Conservation (phyloP, 2,797 vertebrate genomes). For the Oreochromis mossambicus region DNA sequence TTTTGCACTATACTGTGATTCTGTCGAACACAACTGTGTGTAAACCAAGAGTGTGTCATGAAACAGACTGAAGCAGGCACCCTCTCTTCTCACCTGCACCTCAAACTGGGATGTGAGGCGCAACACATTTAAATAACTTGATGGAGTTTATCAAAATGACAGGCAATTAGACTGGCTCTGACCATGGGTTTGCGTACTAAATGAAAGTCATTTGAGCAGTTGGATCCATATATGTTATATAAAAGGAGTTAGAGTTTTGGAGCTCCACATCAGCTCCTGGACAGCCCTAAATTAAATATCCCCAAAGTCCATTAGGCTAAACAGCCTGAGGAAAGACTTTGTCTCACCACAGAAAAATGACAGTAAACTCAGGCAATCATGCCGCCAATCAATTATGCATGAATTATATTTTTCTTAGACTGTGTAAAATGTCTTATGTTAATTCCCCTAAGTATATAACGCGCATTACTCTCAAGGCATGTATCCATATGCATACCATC, state of each 20-base stretch:
- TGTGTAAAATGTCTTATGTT: conserved; percentile 73
- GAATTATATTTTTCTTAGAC: conserved; percentile 77
- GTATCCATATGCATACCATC: conserved; percentile 23
- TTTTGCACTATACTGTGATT: neutral
- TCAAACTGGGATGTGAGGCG: conserved; percentile 50
- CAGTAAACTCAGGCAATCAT: conserved; percentile 80
- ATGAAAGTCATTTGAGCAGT: conserved; percentile 69
- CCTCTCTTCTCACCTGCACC: conserved; percentile 30
- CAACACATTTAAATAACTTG: conserved; percentile 72
- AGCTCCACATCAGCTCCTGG: conserved; percentile 61
- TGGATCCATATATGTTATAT: conserved; percentile 58
- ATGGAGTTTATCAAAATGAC: conserved; percentile 77
- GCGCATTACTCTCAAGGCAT: conserved; percentile 55
- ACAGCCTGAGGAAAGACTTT: conserved; percentile 76
- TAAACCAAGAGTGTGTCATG: neutral
- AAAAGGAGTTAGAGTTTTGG: conserved; percentile 49
- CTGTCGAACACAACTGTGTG: neutral
- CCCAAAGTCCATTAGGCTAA: conserved; percentile 79
- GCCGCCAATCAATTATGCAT: conserved; percentile 80
- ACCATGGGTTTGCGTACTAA: conserved; percentile 69
- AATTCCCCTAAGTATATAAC: conserved; percentile 72
- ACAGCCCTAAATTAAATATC: conserved; percentile 78
- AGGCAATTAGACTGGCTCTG: conserved; percentile 70
- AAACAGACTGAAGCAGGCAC: neutral
- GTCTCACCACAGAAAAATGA: conserved; percentile 76